Evolutionary conservation across 35 echinoderm and acorn worm genomes (phyloP).

Genomic region (Heliocidaris erythrogramma): DNA sequence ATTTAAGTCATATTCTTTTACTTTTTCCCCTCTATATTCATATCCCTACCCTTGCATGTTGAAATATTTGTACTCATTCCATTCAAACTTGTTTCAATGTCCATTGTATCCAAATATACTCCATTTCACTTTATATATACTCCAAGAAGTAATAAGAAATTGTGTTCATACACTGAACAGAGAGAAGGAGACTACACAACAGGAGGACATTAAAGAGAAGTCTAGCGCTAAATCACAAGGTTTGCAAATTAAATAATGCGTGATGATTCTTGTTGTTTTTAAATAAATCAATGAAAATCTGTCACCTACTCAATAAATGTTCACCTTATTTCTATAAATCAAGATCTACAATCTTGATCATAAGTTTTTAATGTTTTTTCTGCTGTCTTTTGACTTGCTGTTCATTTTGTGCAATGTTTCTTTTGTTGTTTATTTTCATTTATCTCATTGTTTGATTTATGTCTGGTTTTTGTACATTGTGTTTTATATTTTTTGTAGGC

Average conservation of each 20-base stretch:
- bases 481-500: too few species aligned
- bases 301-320: background rate
- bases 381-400: too few species aligned
- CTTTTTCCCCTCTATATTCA: background rate
- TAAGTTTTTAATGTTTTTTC: too few species aligned
- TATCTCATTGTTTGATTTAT: too few species aligned
- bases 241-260: background rate
- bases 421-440: too few species aligned
- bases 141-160: background rate
- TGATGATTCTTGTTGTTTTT: background rate
- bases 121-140: background rate
- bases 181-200: background rate
- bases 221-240: background rate
- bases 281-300: background rate
- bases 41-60: background rate
- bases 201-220: background rate
- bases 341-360: too few species aligned
- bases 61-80: background rate
- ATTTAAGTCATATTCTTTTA: background rate
- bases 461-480: too few species aligned
- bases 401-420: too few species aligned
- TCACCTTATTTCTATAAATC: background rate
- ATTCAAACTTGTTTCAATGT: background rate
- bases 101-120: background rate
- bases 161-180: conserved; percentile 9